Evolutionary conservation across 2,888 invertebrate species (phyloP).

Genomic region (Sphaerophoria taeniata): DNA sequence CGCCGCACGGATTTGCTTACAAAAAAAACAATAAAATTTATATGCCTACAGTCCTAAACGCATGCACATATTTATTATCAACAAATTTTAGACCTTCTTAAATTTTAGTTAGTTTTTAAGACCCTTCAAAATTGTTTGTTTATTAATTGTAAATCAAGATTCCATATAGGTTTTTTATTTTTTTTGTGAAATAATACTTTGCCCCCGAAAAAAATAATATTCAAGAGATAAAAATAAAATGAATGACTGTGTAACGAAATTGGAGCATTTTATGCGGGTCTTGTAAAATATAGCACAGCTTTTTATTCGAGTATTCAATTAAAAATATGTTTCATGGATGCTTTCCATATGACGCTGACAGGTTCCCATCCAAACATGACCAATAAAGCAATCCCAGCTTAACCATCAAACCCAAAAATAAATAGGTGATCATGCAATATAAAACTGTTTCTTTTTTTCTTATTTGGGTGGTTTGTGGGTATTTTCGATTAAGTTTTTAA

Average conservation of each 20-base stretch:
- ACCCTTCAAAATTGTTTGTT: no score
- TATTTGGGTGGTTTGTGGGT: neutral
- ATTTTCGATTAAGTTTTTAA: neutral
- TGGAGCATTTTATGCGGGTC: conserved; percentile 52
- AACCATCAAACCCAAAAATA: conserved; percentile 23
- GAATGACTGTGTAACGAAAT: conserved; percentile 62
- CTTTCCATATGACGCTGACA: conserved; percentile 46
- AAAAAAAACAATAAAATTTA: no score
- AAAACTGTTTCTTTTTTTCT: neutral
- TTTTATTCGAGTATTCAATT: conserved; percentile 63
- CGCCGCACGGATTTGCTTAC: conserved; percentile 8
- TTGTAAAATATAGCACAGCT: conserved; percentile 58
- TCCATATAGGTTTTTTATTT: no score
- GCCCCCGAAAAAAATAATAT: neutral
- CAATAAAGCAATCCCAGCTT: conserved; percentile 52
- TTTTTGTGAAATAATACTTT: neutral
- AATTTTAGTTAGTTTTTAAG: no score
- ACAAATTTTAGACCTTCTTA: no score
- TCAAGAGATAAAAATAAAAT: conserved; percentile 24
- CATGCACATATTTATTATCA: no score
- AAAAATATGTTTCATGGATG: conserved; percentile 70
- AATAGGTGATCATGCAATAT: conserved; percentile 29
- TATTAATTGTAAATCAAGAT: no score
- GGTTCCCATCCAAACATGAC: conserved; percentile 45
- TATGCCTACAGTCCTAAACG: no score